phyloP scores from a whole-genome alignment of 37 sponge, comb jelly and placozoan genomes.

The Agelas oroides region DNA sequence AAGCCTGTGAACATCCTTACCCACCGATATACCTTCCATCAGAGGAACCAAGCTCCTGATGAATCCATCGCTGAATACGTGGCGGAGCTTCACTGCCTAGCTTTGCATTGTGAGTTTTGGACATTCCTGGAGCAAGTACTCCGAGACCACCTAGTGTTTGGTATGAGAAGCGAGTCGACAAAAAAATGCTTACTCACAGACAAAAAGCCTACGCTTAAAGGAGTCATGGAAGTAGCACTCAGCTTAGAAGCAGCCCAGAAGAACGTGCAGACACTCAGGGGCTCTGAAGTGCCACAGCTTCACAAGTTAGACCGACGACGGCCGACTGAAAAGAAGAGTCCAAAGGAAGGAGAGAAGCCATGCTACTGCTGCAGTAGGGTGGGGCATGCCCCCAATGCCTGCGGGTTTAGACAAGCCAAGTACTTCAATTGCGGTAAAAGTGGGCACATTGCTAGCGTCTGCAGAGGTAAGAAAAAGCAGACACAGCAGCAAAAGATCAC shows the following conservation, averaged over 20 bases:
- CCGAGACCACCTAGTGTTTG: constrained; percentile 15
- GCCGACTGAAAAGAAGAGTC: not conserved
- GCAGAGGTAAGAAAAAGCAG: not conserved
- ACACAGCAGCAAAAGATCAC: too few relatives aligned
- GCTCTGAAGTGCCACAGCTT: not conserved
- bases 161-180: not conserved
- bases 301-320: not conserved
- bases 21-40: not conserved
- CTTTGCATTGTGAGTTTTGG: constrained; percentile 3
- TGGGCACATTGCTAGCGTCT: not conserved
- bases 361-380: not conserved
- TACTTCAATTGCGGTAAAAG: not conserved
- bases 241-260: not conserved
- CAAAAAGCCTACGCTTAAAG: not conserved
- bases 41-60: constrained; percentile 4
- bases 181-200: not conserved
- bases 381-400: not conserved
- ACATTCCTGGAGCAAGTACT: constrained; percentile 4
- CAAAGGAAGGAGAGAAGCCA: not conserved
- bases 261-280: not conserved
- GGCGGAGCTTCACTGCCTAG: constrained; percentile 14
- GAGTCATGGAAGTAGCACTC: constrained; percentile 3
- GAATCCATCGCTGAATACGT: constrained; percentile 12
- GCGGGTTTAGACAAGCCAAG: not conserved
- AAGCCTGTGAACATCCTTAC: not conserved